Percentiles rank a stretch among this genome's conserved stretches.
Conservation (phyloP, 2,888 invertebrate genomes). For the Troides oblongomaculatus region DNA sequence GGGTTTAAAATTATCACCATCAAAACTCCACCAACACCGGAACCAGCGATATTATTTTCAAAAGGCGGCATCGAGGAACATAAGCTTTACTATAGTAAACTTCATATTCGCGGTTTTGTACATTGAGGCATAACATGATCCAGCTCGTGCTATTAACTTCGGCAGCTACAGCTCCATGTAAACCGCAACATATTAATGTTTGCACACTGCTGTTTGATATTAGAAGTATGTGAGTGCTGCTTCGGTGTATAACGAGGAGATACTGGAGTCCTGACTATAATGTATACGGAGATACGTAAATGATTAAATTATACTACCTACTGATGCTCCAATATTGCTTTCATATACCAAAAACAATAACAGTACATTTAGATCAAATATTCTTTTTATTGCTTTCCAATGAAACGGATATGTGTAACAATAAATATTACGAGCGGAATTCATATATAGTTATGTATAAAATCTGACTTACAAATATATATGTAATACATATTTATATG, state of each 20-base stretch:
- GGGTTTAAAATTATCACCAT: too few relatives aligned
- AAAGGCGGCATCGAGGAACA: too few relatives aligned
- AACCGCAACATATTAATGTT: too few relatives aligned
- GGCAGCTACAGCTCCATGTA: too few relatives aligned
- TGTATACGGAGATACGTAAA: background rate
- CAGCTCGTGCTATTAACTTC: too few relatives aligned
- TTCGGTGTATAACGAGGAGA: too few relatives aligned
- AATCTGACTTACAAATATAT: background rate
- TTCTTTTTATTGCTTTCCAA: background rate
- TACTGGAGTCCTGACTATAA: background rate
- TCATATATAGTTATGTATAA: background rate
- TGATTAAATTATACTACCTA: background rate
- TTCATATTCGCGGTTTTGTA: too few relatives aligned
- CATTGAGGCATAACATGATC: too few relatives aligned
- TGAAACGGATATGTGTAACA: background rate
- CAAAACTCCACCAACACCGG: too few relatives aligned
- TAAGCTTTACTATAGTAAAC: too few relatives aligned
- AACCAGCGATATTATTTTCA: too few relatives aligned
- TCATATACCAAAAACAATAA: conserved; percentile 1
- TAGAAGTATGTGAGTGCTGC: background rate
- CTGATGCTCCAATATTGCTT: background rate
- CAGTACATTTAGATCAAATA: background rate
- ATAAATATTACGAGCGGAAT: background rate
- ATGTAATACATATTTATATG: background rate
- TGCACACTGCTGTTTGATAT: too few relatives aligned